Evolutionary conservation across 2,113 vertebrate species (phyloP).

Genomic region (Neogobius melanostomus): DNA sequence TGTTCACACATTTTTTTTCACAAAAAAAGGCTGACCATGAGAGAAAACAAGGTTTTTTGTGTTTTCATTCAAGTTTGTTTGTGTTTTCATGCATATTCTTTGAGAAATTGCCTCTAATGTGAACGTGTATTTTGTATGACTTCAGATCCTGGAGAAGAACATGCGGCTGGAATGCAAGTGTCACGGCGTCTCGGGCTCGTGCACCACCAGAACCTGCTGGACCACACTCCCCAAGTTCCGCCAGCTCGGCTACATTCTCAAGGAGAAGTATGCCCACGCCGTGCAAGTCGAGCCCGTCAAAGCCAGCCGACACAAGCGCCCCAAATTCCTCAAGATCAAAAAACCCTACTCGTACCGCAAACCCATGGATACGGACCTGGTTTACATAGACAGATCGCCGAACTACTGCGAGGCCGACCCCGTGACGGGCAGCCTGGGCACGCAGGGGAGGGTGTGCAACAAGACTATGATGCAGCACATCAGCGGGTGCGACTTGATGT

Average conservation of each 20-base stretch:
- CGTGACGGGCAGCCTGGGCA: constrained; percentile 89
- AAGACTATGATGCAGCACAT: constrained; percentile 92
- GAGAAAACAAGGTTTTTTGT: too few relatives aligned
- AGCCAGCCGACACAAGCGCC: constrained; percentile 92
- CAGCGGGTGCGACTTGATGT: constrained; percentile 95
- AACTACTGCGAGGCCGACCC: constrained; percentile 97
- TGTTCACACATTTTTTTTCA: too few relatives aligned
- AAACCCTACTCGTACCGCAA: constrained; percentile 94
- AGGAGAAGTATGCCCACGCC: constrained; percentile 93
- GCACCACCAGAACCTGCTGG: constrained; percentile 98
- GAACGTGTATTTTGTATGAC: constrained; percentile 21
- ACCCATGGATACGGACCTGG: constrained; percentile 94
- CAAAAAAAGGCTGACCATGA: too few relatives aligned
- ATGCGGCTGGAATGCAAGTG: constrained; percentile 98
- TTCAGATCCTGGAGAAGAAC: constrained; percentile 92
- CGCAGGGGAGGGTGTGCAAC: constrained; percentile 93
- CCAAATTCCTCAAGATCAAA: constrained; percentile 97
- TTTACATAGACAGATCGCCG: constrained; percentile 96
- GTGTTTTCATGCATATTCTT: too few relatives aligned
- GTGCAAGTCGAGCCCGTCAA: constrained; percentile 93
- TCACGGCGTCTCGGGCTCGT: constrained; percentile 94
- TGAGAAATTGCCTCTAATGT: constrained; percentile 1
- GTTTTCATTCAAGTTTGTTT: too few relatives aligned
- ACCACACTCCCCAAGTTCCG: constrained; percentile 96
- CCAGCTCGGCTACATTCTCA: constrained; percentile 94